Conservation (phyloP, 1,140 invertebrate genomes). For the Branchinecta lindahli region DNA sequence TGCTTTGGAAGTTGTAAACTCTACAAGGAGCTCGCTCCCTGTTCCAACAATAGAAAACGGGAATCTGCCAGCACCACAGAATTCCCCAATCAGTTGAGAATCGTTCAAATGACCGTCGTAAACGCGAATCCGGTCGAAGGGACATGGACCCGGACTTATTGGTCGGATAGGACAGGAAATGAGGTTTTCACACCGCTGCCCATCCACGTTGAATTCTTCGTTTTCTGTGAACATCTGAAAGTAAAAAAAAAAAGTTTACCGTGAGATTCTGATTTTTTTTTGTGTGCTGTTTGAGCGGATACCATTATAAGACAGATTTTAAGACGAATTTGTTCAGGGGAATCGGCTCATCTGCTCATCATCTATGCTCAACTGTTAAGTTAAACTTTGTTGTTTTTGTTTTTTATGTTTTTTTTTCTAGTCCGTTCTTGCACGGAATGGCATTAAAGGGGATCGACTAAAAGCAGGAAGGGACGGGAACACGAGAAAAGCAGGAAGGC, state of each 20-base stretch:
- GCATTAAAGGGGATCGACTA: too few relatives aligned
- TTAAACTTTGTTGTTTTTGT: too few relatives aligned
- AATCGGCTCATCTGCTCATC: too few relatives aligned
- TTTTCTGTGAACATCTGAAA: constrained; percentile 63
- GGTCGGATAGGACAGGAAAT: constrained; percentile 85
- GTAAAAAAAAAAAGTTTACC: neutral
- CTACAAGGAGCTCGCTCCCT: constrained; percentile 70
- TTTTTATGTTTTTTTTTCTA: too few relatives aligned
- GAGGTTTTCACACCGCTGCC: constrained; percentile 79
- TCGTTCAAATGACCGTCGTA: constrained; percentile 78
- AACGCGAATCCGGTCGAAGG: constrained; percentile 71
- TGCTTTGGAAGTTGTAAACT: constrained; percentile 75
- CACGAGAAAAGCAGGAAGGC: too few relatives aligned
- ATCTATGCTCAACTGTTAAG: too few relatives aligned
- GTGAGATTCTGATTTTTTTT: neutral
- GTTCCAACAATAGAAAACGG: constrained; percentile 85
- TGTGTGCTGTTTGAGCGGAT: too few relatives aligned
- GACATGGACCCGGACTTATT: constrained; percentile 70
- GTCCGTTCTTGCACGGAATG: too few relatives aligned
- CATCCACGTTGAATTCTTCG: constrained; percentile 83
- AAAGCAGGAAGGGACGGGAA: too few relatives aligned
- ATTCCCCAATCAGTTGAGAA: constrained; percentile 69
- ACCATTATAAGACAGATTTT: too few relatives aligned
- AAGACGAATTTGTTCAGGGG: too few relatives aligned
- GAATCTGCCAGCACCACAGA: constrained; percentile 84